Evolutionary conservation across 1,140 invertebrate genomes (phyloP).

Genomic region (Aphis gossypii): DNA sequence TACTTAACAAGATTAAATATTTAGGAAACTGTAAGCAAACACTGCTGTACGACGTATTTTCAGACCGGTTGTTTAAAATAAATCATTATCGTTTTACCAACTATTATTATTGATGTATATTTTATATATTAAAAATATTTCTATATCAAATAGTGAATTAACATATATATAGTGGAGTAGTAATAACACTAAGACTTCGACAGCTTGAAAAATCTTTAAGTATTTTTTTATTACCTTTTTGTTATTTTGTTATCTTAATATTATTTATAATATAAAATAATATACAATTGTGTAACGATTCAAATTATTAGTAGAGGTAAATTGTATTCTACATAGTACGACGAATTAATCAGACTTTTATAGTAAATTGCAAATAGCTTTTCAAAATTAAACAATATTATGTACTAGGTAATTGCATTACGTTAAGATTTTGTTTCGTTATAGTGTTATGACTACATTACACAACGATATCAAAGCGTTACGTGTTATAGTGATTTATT

Average conservation of each 20-base stretch:
- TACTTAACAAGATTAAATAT: too few species aligned
- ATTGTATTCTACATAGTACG: background rate
- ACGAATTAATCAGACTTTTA: background rate
- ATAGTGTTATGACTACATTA: background rate
- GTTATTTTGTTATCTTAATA: background rate
- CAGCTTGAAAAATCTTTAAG: background rate
- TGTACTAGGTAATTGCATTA: background rate
- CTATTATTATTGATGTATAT: background rate
- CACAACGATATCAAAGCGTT: background rate
- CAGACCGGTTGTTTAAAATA: background rate
- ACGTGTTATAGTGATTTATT: background rate
- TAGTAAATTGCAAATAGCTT: background rate
- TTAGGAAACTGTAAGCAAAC: too few species aligned
- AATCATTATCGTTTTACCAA: background rate
- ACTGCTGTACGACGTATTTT: background rate
- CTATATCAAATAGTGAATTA: background rate
- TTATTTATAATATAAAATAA: background rate
- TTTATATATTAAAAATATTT: background rate
- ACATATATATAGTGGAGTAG: background rate
- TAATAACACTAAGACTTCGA: background rate
- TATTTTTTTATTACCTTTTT: background rate
- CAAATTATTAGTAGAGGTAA: background rate
- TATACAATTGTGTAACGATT: background rate
- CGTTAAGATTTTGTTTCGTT: background rate
- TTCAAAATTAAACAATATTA: background rate